A percentile compares a stretch with the other conserved stretches of the same genome.
Evolutionary conservation across 2,888 invertebrate genomes (phyloP).

Genomic region (Epinotia brunnichana): DNA sequence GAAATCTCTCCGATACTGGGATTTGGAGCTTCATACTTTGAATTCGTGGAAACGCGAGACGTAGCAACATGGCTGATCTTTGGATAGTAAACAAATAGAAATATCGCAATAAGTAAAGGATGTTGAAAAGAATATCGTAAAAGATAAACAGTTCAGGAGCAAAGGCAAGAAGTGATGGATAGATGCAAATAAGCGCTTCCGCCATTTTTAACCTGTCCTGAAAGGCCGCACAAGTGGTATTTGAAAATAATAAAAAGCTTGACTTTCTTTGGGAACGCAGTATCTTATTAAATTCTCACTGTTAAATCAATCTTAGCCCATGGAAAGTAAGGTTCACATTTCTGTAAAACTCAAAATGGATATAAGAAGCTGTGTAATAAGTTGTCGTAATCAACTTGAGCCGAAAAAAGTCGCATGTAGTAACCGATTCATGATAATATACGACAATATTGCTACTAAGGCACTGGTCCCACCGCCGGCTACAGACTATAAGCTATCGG

Average conservation of each 20-base stretch:
- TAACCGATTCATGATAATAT: background rate
- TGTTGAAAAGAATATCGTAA: constrained; percentile 27
- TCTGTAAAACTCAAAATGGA: background rate
- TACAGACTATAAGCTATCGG: too few relatives aligned
- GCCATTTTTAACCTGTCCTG: constrained; percentile 36
- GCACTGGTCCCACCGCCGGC: too few relatives aligned
- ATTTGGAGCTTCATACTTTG: constrained; percentile 50
- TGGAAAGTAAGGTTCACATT: background rate
- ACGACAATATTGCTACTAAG: constrained; percentile 4
- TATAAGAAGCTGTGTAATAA: background rate
- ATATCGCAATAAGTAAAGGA: constrained; percentile 36
- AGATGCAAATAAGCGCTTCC: constrained; percentile 30
- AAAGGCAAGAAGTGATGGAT: constrained; percentile 24
- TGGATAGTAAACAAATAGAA: constrained; percentile 42
- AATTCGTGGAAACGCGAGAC: constrained; percentile 52
- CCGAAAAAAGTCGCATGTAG: constrained; percentile 3
- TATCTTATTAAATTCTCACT: background rate
- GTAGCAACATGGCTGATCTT: constrained; percentile 47
- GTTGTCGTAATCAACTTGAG: background rate
- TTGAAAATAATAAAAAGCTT: constrained; percentile 19
- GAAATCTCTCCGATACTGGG: constrained; percentile 45
- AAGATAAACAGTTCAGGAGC: constrained; percentile 23
- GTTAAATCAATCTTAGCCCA: background rate
- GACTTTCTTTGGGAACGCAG: background rate
- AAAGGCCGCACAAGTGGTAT: constrained; percentile 25